phyloP scores from a whole-genome alignment of 2,797 vertebrate species.

The Epinephelus malabaricus region DNA sequence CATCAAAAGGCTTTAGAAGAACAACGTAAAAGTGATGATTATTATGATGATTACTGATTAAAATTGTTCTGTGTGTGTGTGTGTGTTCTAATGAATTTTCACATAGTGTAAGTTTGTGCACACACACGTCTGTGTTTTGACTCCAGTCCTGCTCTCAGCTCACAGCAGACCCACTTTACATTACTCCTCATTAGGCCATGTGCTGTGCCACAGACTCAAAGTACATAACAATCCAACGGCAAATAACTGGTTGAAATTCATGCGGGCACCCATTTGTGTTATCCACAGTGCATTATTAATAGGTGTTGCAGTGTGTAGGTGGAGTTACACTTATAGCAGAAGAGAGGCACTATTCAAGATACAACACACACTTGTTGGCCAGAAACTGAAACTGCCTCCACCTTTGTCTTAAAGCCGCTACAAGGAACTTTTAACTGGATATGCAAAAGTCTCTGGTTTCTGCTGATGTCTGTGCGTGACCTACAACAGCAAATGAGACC shows the following conservation, averaged over 20 bases:
- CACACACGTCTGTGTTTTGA: constrained; percentile 9
- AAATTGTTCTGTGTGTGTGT: too few species aligned
- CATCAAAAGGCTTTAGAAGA: too few species aligned
- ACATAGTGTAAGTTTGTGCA: background rate
- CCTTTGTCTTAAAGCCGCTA: too few species aligned
- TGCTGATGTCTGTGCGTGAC: too few species aligned
- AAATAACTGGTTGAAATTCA: constrained; percentile 59
- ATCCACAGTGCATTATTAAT: constrained; percentile 57
- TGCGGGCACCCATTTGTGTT: constrained; percentile 46
- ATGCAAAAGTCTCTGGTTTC: too few species aligned
- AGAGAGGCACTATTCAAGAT: constrained; percentile 26
- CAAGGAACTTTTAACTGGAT: too few species aligned
- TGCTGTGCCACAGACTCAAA: constrained; percentile 27
- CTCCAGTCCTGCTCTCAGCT: constrained; percentile 37
- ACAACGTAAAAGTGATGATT: too few species aligned
- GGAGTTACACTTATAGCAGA: constrained; percentile 23
- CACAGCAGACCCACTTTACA: constrained; percentile 44
- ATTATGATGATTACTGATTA: too few species aligned
- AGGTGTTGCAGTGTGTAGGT: constrained; percentile 34
- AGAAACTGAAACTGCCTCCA: background rate
- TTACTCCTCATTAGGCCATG: constrained; percentile 46
- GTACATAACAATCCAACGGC: constrained; percentile 27
- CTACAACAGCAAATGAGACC: too few species aligned
- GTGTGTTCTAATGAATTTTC: constrained; percentile 3
- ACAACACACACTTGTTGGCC: constrained; percentile 11